Evolutionary conservation across 1,140 invertebrate species (phyloP).

Genomic region (Protaetia brevitarsis): DNA sequence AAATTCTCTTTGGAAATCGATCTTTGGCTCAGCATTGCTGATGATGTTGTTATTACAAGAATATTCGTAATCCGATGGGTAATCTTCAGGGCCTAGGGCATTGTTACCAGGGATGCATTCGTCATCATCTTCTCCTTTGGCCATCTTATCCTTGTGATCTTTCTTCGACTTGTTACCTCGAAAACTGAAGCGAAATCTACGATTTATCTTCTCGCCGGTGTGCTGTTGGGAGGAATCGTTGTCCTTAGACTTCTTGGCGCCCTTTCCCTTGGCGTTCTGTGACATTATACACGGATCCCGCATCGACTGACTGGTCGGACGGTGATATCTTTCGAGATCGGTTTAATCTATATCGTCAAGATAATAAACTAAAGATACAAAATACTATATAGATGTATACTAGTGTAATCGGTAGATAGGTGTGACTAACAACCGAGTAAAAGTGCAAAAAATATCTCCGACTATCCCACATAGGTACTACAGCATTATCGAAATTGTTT

Average conservation of each 20-base stretch:
- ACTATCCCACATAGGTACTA: not conserved
- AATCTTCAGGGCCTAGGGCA: not conserved
- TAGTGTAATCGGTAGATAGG: not conserved
- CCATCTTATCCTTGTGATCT: not conserved
- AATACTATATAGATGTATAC: not conserved
- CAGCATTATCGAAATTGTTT: not conserved
- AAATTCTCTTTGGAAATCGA: constrained; percentile 10
- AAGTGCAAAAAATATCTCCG: not conserved
- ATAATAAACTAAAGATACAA: not conserved
- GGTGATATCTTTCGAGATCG: not conserved
- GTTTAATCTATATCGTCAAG: not conserved
- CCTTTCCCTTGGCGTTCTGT: not conserved
- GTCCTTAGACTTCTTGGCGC: not conserved
- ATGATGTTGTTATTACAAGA: not conserved
- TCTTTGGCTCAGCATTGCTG: constrained; percentile 4
- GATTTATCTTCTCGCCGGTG: not conserved
- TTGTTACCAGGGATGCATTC: not conserved
- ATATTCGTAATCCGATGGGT: not conserved
- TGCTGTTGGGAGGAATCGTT: not conserved
- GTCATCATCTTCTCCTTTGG: constrained; percentile 4
- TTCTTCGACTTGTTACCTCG: not conserved
- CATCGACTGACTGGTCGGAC: not conserved
- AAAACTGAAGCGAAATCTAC: constrained; percentile 5
- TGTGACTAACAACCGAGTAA: not conserved
- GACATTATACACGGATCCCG: not conserved